Percentiles rank a stretch among this genome's conserved stretches.
phyloP scores from a whole-genome alignment of 2,888 invertebrate species.

The Agonopterix alstromeriana region DNA sequence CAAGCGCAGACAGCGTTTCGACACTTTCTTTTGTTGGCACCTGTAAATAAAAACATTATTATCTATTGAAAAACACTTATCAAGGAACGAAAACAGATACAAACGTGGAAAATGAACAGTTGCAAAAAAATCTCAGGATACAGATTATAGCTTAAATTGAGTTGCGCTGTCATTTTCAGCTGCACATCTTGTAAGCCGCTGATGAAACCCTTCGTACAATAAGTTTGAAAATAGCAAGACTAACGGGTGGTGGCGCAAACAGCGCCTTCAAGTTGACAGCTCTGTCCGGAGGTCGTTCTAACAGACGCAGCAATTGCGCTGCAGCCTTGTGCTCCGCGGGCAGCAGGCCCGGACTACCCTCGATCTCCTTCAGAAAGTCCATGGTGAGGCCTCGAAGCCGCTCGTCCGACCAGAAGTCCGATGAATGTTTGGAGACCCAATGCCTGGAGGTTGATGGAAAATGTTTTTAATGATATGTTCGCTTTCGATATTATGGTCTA shows the following conservation, averaged over 20 bases:
- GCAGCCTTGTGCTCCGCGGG: conserved; percentile 94
- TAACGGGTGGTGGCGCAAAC: conserved; percentile 82
- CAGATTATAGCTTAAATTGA: no score
- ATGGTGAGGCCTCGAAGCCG: conserved; percentile 86
- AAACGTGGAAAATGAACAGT: no score
- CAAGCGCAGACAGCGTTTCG: conserved; percentile 90
- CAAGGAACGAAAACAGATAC: background rate
- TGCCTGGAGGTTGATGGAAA: conserved; percentile 69
- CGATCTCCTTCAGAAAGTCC: conserved; percentile 92
- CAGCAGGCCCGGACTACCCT: conserved; percentile 87
- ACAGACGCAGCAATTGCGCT: conserved; percentile 84
- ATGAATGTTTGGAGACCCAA: conserved; percentile 94
- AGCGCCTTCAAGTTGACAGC: conserved; percentile 83
- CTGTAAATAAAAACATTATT: conserved; percentile 58
- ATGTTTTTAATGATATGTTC: background rate
- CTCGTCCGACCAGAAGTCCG: conserved; percentile 89
- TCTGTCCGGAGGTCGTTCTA: conserved; percentile 84
- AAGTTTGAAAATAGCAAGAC: conserved; percentile 12
- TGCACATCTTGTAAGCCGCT: no score
- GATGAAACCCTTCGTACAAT: no score
- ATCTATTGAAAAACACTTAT: background rate
- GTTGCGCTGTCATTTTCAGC: no score
- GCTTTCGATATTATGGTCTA: no score
- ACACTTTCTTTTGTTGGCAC: conserved; percentile 87
- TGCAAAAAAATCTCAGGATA: background rate